Percentiles rank a stretch among this genome's conserved stretches.
These are phyloP conservation scores for Noctilio leporinus DNA, from an alignment of 2,113 vertebrate species.

Conservation along the genomic window DNA sequence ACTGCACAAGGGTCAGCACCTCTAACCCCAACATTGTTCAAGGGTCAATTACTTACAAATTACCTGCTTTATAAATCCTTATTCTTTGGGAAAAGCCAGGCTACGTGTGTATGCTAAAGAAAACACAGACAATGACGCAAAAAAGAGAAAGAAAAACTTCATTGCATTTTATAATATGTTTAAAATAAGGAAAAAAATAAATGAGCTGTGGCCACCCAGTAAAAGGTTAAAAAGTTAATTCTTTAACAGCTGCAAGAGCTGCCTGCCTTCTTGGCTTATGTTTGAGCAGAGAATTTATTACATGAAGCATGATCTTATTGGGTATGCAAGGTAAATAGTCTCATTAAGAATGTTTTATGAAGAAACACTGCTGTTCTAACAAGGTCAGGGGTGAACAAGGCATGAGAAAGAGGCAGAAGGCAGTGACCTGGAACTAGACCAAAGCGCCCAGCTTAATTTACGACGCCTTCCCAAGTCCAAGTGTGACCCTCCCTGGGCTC, in stretches of 20 bases:
- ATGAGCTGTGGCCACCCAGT: neutral
- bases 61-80: neutral
- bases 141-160: neutral
- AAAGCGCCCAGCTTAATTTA: neutral
- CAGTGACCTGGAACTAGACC: constrained; percentile 38
- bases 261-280: constrained; percentile 6
- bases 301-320: constrained; percentile 16
- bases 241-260: constrained; percentile 11
- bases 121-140: neutral
- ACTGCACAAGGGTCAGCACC: neutral
- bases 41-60: neutral
- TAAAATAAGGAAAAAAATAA: neutral
- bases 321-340: constrained; percentile 43
- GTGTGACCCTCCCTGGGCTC: neutral
- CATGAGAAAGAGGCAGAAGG: constrained; percentile 21
- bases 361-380: constrained; percentile 46
- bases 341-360: constrained; percentile 61
- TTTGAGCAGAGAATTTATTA: constrained; percentile 21
- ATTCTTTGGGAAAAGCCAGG: neutral
- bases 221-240: constrained; percentile 35
- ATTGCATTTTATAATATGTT: neutral
- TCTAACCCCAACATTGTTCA: too few species aligned
- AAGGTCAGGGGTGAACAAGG: constrained; percentile 48
- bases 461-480: neutral
- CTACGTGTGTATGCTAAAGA: neutral